Conservation (phyloP, 2,797 vertebrate genomes). For the Xerus rutilus region DNA sequence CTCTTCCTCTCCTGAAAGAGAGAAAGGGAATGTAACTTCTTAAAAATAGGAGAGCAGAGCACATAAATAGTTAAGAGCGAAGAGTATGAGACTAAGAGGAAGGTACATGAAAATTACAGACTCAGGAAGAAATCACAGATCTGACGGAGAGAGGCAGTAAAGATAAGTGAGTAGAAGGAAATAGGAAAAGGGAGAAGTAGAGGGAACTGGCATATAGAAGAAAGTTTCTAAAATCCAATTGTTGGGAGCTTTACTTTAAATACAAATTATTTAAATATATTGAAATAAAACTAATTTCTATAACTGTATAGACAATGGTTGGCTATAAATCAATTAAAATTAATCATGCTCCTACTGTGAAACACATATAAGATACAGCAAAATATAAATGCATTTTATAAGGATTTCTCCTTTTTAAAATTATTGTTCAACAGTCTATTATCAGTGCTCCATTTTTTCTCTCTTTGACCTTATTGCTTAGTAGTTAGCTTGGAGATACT, state of each 20-base stretch:
- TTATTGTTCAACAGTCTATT: background rate
- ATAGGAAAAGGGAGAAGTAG: accelerated
- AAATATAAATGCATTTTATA: background rate
- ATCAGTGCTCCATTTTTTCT: background rate
- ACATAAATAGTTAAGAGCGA: background rate
- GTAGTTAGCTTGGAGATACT: background rate
- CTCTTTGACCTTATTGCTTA: background rate
- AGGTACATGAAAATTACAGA: background rate
- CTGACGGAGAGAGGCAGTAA: background rate
- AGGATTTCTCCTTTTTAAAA: background rate
- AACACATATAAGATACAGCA: background rate
- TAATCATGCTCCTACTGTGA: background rate
- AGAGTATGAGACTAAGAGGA: background rate
- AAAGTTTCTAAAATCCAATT: background rate
- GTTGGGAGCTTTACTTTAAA: background rate
- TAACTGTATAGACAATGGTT: background rate
- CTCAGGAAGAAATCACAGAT: background rate
- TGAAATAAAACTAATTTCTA: background rate
- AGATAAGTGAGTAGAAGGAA: background rate
- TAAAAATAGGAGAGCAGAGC: background rate
- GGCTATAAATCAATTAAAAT: background rate
- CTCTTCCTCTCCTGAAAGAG: constrained; percentile 50
- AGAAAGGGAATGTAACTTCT: constrained; percentile 39
- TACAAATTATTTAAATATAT: background rate
- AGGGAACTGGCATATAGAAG: background rate